Base-by-base conservation (phyloP, 2,797 vertebrate species). In the Pangasius macronema region DNA sequence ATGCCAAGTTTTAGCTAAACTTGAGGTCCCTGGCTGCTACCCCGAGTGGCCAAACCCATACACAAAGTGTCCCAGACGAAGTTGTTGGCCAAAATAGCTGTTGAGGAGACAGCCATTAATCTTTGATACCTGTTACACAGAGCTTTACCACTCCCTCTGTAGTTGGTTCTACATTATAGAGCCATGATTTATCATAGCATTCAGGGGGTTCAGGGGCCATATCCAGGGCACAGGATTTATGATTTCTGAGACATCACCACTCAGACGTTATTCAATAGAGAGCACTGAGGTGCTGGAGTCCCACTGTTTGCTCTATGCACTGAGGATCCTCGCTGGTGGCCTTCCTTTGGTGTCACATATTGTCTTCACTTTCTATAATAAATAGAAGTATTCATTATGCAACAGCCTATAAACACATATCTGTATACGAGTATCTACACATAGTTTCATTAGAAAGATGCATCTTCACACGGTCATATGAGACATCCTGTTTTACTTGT, bases 101-200 rank as follows among this genome's bases (percentile, higher is more conserved):
- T 13, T 18, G 36, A 57, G 33, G 9, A 42, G 57, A 36, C 79
- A 36, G 18, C 67, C 80, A 86, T 92, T 89, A 91, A 91, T 91
- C 87, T 92, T 88, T 81, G 46, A 89, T 91, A 90, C 87, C 89
- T 90, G 86, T 88, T 91, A 89, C 87, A 88, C 85, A 75, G 86
- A 75, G 83, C 88, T 89, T 90, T 89, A 86, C 82, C 89, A 88
- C 83, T 87, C 87, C 84, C 83, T 86, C 49, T 89, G 79, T 88
- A 90, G 88, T 91, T 91, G 88, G 81, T 88, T 87, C 84, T 90
- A 77, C 86, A 91, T 89, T 91, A 87, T 86, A 81, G 57, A 87
- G 84, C 73, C 67, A 46, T 90, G 89, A 92, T 90, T 91, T 91
- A 91, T 90, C 36, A 55, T 84, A 77, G 77, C 73, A 85, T 83